A percentile compares a stretch with the other conserved stretches of the same genome.
Evolutionary conservation across 1,140 invertebrate genomes (phyloP).

Genomic region (Pseudomyrmex cubaensis): DNA sequence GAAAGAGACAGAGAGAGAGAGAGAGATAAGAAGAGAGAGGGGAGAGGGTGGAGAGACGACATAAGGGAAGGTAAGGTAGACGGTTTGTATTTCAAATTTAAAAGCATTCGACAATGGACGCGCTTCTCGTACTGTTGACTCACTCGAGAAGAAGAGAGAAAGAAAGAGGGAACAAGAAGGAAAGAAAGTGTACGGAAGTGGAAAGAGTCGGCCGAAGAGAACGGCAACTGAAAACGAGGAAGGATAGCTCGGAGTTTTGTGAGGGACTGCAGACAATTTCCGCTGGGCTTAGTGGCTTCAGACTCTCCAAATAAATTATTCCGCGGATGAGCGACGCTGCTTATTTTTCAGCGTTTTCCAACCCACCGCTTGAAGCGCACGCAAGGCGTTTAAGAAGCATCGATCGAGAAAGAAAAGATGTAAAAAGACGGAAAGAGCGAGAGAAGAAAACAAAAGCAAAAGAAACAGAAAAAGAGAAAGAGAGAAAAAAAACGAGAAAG

Average conservation of each 20-base stretch:
- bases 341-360: slow-evolving; percentile 74
- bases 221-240: slow-evolving; percentile 56
- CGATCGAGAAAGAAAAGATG: slow-evolving; percentile 36
- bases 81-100: slow-evolving; percentile 85
- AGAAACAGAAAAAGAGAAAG: neutral
- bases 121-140: slow-evolving; percentile 83
- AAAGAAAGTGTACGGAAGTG: slow-evolving; percentile 47
- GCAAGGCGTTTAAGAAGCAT: slow-evolving; percentile 64
- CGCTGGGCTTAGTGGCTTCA: slow-evolving; percentile 75
- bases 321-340: slow-evolving; percentile 72
- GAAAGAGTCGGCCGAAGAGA: slow-evolving; percentile 31
- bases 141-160: slow-evolving; percentile 46
- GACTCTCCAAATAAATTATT: slow-evolving; percentile 76
- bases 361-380: slow-evolving; percentile 53
- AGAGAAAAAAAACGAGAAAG: neutral
- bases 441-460: neutral
- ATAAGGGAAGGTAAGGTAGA: slow-evolving; percentile 73
- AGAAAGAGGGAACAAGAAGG: neutral
- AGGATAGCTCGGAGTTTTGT: slow-evolving; percentile 70
- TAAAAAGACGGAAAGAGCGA: neutral
- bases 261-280: slow-evolving; percentile 77
- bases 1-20: neutral
- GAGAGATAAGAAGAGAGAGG: no score
- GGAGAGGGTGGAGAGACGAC: neutral
- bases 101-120: slow-evolving; percentile 84